These are phyloP conservation scores for Aythya fuligula DNA, from an alignment of 2,797 vertebrate genomes.

Conservation along the genomic window DNA sequence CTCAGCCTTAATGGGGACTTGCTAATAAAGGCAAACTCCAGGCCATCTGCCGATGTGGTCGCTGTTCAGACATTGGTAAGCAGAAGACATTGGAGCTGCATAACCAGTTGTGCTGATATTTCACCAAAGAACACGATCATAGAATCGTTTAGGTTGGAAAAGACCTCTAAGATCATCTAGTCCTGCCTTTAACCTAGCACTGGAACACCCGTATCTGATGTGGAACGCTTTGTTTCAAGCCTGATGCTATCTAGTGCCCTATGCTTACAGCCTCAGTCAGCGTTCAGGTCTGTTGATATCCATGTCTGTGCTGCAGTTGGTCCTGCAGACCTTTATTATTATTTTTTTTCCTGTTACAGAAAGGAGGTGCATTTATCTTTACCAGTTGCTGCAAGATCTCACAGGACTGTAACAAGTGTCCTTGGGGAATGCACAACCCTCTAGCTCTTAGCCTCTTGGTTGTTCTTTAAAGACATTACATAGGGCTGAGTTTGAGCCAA, in stretches of 20 bases:
- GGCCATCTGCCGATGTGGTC: not conserved
- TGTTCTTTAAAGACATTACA: constrained; percentile 53
- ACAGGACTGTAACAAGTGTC: constrained; percentile 7
- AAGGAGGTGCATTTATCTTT: not conserved
- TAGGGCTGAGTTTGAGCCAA: constrained; percentile 50
- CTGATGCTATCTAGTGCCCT: not conserved
- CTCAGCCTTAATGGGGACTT: not conserved
- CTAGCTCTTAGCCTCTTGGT: not conserved
- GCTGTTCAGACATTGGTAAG: not conserved
- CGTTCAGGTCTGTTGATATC: not conserved
- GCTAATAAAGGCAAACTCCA: not conserved
- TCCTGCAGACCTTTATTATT: not conserved
- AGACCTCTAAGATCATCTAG: too few species aligned
- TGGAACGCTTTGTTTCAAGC: not conserved
- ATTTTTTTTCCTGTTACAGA: not conserved
- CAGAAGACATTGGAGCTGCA: not conserved
- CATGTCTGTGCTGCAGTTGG: not conserved
- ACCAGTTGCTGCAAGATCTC: not conserved
- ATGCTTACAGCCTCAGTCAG: not conserved
- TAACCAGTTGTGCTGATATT: not conserved
- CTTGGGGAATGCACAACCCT: not conserved
- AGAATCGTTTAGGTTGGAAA: too few species aligned
- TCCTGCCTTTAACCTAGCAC: too few species aligned
- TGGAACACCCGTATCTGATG: rapidly evolving
- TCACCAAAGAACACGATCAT: not conserved